Percentiles rank a stretch among this genome's conserved stretches.
Evolutionary conservation across 2,888 invertebrate species (phyloP).

Genomic region (Hydriomena furcata): DNA sequence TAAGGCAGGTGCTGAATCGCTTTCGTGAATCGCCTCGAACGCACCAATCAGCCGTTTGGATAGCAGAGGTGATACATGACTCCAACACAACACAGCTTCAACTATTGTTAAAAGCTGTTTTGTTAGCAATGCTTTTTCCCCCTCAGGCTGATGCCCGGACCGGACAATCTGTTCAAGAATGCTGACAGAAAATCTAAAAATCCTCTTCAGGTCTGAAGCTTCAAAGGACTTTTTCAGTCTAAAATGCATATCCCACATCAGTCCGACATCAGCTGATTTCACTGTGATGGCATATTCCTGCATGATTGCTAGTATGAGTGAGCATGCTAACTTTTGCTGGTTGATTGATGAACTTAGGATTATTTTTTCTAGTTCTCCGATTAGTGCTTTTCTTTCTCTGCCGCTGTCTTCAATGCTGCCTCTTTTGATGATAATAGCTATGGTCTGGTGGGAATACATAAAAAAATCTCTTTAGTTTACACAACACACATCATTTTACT

Average conservation of each 20-base stretch:
- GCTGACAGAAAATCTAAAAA: constrained; percentile 85
- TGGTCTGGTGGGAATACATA: constrained; percentile 76
- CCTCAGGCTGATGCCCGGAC: constrained; percentile 77
- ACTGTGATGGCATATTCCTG: constrained; percentile 94
- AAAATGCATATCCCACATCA: constrained; percentile 95
- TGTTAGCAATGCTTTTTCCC: constrained; percentile 81
- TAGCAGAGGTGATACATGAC: constrained; percentile 87
- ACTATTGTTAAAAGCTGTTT: constrained; percentile 89
- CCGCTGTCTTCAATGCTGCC: constrained; percentile 90
- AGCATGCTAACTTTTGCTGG: constrained; percentile 92
- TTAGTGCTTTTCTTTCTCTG: constrained; percentile 85
- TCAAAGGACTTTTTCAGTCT: constrained; percentile 94
- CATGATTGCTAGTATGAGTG: constrained; percentile 91
- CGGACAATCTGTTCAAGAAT: constrained; percentile 71
- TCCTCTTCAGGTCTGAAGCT: constrained; percentile 89
- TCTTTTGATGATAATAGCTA: constrained; percentile 94
- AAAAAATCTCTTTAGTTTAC: no score
- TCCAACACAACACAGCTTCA: constrained; percentile 92
- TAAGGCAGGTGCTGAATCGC: constrained; percentile 85
- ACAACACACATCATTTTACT: no score
- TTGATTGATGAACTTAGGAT: constrained; percentile 91
- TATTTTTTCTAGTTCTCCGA: constrained; percentile 90
- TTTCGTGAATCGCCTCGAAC: constrained; percentile 87
- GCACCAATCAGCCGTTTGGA: constrained; percentile 88
- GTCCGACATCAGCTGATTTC: constrained; percentile 93